Evolutionary conservation across 2,113 vertebrate genomes (phyloP).

Genomic region (Archilochus colubris): DNA sequence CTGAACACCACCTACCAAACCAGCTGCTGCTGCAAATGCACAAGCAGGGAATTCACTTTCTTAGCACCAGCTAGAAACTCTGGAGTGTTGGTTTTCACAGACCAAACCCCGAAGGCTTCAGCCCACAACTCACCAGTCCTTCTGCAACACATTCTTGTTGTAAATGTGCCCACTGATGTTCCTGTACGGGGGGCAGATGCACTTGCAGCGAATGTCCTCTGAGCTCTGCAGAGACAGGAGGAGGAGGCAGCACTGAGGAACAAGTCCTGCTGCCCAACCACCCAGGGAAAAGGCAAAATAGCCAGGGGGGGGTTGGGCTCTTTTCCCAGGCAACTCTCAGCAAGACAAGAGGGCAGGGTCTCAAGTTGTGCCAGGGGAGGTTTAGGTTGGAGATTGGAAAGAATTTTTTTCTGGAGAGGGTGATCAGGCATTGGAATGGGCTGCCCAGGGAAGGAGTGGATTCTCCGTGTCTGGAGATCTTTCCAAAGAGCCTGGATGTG

Average conservation of each 20-base stretch:
- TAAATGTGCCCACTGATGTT: conserved; percentile 93
- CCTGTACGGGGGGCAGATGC: conserved; percentile 93
- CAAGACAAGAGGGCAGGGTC: too few relatives aligned
- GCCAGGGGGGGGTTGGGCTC: too few relatives aligned
- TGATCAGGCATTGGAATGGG: too few relatives aligned
- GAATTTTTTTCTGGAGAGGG: too few relatives aligned
- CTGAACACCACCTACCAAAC: neutral
- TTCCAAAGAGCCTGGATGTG: too few relatives aligned
- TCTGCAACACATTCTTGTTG: conserved; percentile 92
- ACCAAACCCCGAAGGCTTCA: neutral
- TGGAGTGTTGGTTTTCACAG: rapidly evolving
- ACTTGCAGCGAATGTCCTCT: conserved; percentile 94
- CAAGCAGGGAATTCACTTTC: neutral
- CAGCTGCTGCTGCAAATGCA: neutral
- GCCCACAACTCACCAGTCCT: conserved; percentile 88
- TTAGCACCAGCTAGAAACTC: neutral
- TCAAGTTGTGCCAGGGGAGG: too few relatives aligned
- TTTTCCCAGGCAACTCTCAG: too few relatives aligned
- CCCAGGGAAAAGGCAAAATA: neutral
- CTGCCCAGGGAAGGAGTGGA: too few relatives aligned
- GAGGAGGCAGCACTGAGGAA: rapidly evolving
- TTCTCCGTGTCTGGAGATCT: too few relatives aligned
- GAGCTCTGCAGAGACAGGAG: conserved; percentile 79
- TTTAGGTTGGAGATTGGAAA: too few relatives aligned
- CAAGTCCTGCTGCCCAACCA: neutral